Percentiles rank a stretch among this genome's conserved stretches.
phyloP scores from a whole-genome alignment of 2,113 vertebrate species.

The Lagenorhynchus albirostris region DNA sequence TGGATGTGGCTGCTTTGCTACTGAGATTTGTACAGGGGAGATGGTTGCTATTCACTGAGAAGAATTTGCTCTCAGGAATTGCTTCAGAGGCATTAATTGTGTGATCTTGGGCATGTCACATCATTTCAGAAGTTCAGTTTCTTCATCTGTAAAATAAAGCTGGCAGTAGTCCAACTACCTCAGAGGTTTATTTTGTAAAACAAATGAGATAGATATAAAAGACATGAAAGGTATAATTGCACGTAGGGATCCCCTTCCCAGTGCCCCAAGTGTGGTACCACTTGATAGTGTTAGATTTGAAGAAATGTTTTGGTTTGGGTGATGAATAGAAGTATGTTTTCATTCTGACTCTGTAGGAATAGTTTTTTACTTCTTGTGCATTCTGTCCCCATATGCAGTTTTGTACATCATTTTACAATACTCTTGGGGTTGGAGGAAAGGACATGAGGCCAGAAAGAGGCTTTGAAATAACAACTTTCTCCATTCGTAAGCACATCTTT shows the following conservation, averaged over 20 bases:
- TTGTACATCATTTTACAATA: not conserved
- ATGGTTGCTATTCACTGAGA: not conserved
- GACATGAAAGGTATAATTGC: not conserved
- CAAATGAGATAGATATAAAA: not conserved
- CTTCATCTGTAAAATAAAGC: not conserved
- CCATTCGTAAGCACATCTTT: not conserved
- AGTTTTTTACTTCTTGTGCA: not conserved
- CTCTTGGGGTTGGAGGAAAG: not conserved
- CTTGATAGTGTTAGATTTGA: not conserved
- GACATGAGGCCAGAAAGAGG: not conserved
- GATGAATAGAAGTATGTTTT: not conserved
- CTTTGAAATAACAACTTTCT: not conserved
- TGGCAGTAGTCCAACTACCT: not conserved
- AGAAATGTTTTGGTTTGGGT: not conserved
- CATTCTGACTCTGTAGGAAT: not conserved
- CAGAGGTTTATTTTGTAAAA: not conserved
- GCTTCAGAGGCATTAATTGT: not conserved
- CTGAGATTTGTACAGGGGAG: not conserved
- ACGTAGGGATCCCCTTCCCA: not conserved
- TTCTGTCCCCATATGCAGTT: not conserved
- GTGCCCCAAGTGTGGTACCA: not conserved
- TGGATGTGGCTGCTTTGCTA: not conserved
- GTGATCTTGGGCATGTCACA: not conserved
- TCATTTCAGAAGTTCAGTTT: not conserved
- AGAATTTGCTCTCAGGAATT: not conserved